Evolutionary conservation across 2,888 invertebrate genomes (phyloP).

Genomic region (Mellilla xanthometata): DNA sequence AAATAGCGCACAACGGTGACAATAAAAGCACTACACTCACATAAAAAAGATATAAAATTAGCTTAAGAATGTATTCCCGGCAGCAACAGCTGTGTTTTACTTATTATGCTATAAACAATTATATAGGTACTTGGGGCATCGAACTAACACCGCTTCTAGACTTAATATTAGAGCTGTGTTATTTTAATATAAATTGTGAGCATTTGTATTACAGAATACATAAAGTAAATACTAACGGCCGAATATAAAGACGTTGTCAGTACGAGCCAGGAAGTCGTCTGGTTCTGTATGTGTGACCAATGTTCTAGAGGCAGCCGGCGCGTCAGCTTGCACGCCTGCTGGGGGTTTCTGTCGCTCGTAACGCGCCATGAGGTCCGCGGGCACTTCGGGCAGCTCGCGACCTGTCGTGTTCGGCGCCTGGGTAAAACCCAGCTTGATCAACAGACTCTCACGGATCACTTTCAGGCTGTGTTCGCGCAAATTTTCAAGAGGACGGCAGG

Average conservation of each 20-base stretch:
- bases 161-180: conserved; percentile 30
- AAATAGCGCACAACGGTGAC: neutral
- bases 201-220: no score
- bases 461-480: conserved; percentile 83
- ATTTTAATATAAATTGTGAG: no score
- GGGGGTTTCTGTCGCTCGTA: conserved; percentile 78
- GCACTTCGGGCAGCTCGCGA: conserved; percentile 81
- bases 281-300: conserved; percentile 82
- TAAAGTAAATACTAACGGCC: conserved; percentile 81
- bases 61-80: conserved; percentile 1
- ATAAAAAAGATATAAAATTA: conserved; percentile 9
- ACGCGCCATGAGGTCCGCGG: conserved; percentile 78
- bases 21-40: conserved; percentile 1
- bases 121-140: conserved; percentile 54
- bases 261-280: conserved; percentile 86
- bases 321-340: conserved; percentile 84
- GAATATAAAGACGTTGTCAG: conserved; percentile 87
- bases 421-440: conserved; percentile 84
- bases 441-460: conserved; percentile 85
- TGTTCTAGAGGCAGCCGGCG: conserved; percentile 73
- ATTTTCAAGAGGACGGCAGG: conserved; percentile 81
- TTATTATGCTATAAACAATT: conserved; percentile 32
- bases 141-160: conserved; percentile 47
- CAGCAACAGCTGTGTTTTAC: conserved; percentile 19
- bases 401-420: conserved; percentile 85